A percentile compares a stretch with the other conserved stretches of the same genome.
Conservation (phyloP, 2,797 vertebrate species). For the Tenualosa thibaudeaui region DNA sequence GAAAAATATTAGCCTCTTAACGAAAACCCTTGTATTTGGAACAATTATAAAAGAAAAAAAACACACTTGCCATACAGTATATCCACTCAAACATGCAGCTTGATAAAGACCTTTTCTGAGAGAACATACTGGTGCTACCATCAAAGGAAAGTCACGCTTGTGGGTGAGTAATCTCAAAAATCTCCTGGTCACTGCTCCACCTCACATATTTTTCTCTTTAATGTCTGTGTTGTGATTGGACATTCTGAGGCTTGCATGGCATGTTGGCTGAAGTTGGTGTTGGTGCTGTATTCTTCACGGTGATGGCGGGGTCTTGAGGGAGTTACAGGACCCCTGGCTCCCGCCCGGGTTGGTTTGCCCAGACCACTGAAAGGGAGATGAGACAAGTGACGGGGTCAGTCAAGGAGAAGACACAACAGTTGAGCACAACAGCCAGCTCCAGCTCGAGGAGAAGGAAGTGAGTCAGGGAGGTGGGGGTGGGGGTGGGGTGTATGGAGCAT, state of each 20-base stretch:
- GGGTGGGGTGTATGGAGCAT: background rate
- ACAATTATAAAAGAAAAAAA: slow-evolving; percentile 38
- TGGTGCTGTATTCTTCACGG: slow-evolving; percentile 59
- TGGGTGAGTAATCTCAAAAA: background rate
- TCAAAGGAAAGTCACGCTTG: background rate
- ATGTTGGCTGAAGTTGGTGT: slow-evolving; percentile 15
- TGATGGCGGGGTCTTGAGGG: slow-evolving; percentile 74
- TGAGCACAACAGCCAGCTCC: background rate
- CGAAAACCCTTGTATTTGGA: slow-evolving; percentile 44
- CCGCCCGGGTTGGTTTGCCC: slow-evolving; percentile 65
- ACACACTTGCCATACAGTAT: slow-evolving; percentile 45
- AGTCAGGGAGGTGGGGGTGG: background rate
- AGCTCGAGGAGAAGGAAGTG: background rate
- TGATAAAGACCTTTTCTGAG: slow-evolving; percentile 55
- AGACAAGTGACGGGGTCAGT: slow-evolving; percentile 30
- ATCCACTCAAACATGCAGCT: slow-evolving; percentile 70
- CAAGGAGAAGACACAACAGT: slow-evolving; percentile 4
- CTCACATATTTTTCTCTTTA: background rate
- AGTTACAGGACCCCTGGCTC: slow-evolving; percentile 77
- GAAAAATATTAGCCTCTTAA: slow-evolving; percentile 59
- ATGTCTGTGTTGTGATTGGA: slow-evolving; percentile 27
- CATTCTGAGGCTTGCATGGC: background rate
- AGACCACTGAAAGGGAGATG: slow-evolving; percentile 62
- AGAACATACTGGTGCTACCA: slow-evolving; percentile 32
- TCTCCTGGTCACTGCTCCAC: background rate